Evolutionary conservation across 2,797 vertebrate species (phyloP), one percentile per base, ranked within the genome.

Genomic region (Chlorospingus flavigularis): DNA sequence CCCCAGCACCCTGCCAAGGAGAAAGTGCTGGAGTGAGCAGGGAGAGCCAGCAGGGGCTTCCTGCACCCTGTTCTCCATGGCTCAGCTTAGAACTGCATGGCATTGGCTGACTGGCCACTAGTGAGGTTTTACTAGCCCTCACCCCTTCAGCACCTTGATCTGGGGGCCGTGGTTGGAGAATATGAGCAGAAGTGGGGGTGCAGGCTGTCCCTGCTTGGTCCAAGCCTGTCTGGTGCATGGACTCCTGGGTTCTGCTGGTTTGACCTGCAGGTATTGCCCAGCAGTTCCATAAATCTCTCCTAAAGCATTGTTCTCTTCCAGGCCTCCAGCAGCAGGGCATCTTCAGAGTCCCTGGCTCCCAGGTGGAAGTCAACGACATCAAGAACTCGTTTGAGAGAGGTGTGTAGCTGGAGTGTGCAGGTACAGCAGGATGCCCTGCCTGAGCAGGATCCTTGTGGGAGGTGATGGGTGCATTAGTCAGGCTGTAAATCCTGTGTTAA

Each of bases 331-430:
- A 99, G 74, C 99, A 99, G 97, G 99, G 99, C 81, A 99, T 99
- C 97, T 99, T 99, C 97, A 97, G 99, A 95, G 99, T 99, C 94
- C 99, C 99, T 23, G 99, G 99, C 96, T 99, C 99, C 94, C 99
- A 99, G 97, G 98, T 99, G 68, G 99, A 99, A 98, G 99, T 99
- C 96, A 99, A 99, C 10, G 99, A 99, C 97, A 99, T 99, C 98
- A 99, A 99, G 98, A 99, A 99, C 97, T 99, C 99, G 39, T 99
- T 99, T 97, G 99, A 99, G 97, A 98, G 99, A 99, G 99, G 99
- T 99, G 88, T 93, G 98, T 78, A 20, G 45, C 31, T 33, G 11
- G 37, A 20, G 28, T 39, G n/a, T 10, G 58, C 45, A 9, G 65
- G 40, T 8, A 0, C 26, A 39, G 54, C 47, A 25, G 68, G 66